Evolutionary conservation across 2,888 invertebrate genomes (phyloP), one percentile per base, ranked within the genome.

Genomic region (Euplagia quadripunctaria): DNA sequence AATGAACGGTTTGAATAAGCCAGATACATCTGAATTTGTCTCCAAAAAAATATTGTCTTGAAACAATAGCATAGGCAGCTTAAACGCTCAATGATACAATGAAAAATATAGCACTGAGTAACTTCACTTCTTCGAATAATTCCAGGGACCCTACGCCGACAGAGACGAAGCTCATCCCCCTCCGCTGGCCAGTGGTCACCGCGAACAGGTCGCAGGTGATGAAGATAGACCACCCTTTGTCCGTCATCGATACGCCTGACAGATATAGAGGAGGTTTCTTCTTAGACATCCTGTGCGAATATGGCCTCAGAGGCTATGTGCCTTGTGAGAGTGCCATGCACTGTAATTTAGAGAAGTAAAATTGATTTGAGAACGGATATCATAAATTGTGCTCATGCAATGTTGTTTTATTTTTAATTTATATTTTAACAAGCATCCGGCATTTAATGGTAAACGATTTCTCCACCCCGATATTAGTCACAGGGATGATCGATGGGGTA

Each of bases 61-160:
- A 55, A 51, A 1, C 9, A n/a, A n/a, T n/a, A 9, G 1, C 9
- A 58, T 58, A 58, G 5, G 20, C 20, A 12, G 5, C 14, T 3
- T 51, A 2, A 14, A 1, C 51, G 43, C 4, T 46, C 43, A 55
- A 5, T 52, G 17, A 51, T 16, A 17, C 8, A 17, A 8, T n/a
- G 16, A 4, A 2, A 8, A 11, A 31, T 31, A 61, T 31, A 0
- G 1, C 58, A 11, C 5, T 6, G 11, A 12, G 5, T 61, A 9
- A 55, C 55, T 14, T 31, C 14, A 16, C 0, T 17, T 68, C 42
- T 42, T 12, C 43, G 43, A 14, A 17, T 71, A n/a, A 31, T 89
- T 88, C 4, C 90, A 95, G 95, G 0, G 85, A 94, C 68, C 95
- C 95, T 2, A 94, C 94, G 1, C 94, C 95, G 0, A 69, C 70